Conservation (phyloP, 1,140 invertebrate genomes). For the Berghia stephanieae region DNA sequence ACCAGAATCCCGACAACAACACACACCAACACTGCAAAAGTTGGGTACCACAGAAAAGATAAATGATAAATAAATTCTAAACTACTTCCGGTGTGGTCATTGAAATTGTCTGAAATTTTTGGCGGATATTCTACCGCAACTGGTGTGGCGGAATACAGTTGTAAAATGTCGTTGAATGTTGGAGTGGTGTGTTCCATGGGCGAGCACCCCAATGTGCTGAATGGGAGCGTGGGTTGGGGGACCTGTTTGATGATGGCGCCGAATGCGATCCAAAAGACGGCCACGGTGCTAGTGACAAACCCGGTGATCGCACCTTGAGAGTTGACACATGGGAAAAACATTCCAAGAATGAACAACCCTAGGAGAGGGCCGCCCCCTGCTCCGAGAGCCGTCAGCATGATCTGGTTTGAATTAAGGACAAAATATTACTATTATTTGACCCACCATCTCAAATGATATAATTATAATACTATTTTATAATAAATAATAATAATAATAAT, state of each 20-base stretch:
- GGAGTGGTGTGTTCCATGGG: too few relatives aligned
- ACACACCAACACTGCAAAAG: slow-evolving; percentile 74
- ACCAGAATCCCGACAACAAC: slow-evolving; percentile 75
- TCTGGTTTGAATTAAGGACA: slow-evolving; percentile 45
- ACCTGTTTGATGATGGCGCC: slow-evolving; percentile 45
- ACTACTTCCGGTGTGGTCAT: slow-evolving; percentile 30
- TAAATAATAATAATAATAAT: too few relatives aligned
- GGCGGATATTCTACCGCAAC: too few relatives aligned
- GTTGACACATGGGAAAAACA: slow-evolving; percentile 65
- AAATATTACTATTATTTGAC: not conserved
- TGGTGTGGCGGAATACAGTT: too few relatives aligned
- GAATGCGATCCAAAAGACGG: slow-evolving; percentile 50
- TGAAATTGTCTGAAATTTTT: too few relatives aligned
- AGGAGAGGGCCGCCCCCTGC: slow-evolving; percentile 62
- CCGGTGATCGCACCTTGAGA: slow-evolving; percentile 48
- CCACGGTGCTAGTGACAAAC: slow-evolving; percentile 37
- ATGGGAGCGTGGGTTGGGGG: slow-evolving; percentile 39
- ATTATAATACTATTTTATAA: not conserved
- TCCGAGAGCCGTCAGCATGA: slow-evolving; percentile 61
- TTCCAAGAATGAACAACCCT: slow-evolving; percentile 62
- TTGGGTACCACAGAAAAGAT: slow-evolving; percentile 84
- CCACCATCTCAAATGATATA: not conserved
- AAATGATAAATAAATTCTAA: slow-evolving; percentile 72
- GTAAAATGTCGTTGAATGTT: too few relatives aligned
- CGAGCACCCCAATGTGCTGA: slow-evolving; percentile 36